phyloP scores from a whole-genome alignment of 2,113 vertebrate genomes.

The Catharus minimus region DNA sequence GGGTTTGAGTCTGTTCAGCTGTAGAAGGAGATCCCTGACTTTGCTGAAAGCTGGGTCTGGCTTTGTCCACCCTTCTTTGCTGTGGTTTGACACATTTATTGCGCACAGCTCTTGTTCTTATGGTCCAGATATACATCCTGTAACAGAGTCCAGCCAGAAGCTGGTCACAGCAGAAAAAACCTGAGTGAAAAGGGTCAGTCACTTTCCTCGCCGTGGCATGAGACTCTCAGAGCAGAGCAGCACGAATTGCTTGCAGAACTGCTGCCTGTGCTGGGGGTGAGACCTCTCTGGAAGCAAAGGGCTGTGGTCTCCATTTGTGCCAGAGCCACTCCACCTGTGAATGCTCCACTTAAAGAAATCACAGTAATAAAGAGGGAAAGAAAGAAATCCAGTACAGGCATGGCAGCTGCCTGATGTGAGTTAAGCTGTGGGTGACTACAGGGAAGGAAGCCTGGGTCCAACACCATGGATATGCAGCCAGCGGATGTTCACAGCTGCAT shows the following conservation, averaged over 20 bases:
- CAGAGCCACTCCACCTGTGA: neutral
- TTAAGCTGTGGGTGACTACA: neutral
- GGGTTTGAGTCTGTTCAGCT: neutral
- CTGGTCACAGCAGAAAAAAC: neutral
- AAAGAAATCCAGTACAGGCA: neutral
- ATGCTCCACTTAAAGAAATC: neutral
- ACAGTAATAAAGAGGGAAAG: neutral
- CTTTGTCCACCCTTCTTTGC: neutral
- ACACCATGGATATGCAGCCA: accelerated
- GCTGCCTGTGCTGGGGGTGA: neutral
- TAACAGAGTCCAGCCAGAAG: neutral
- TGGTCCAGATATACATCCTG: neutral
- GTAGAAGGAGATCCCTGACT: neutral
- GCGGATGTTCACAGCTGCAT: accelerated
- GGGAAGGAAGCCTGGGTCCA: neutral
- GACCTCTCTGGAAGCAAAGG: neutral
- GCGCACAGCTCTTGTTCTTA: neutral
- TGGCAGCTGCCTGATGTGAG: neutral
- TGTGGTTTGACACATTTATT: neutral
- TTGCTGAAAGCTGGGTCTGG: neutral
- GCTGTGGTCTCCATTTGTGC: neutral
- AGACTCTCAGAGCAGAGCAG: neutral
- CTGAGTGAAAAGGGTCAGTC: neutral
- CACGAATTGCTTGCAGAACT: neutral
- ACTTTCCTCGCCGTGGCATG: neutral